Evolutionary conservation across 2,888 invertebrate genomes (phyloP), one percentile per base, ranked within the genome.

Genomic region (Drosophila prostipennis): DNA sequence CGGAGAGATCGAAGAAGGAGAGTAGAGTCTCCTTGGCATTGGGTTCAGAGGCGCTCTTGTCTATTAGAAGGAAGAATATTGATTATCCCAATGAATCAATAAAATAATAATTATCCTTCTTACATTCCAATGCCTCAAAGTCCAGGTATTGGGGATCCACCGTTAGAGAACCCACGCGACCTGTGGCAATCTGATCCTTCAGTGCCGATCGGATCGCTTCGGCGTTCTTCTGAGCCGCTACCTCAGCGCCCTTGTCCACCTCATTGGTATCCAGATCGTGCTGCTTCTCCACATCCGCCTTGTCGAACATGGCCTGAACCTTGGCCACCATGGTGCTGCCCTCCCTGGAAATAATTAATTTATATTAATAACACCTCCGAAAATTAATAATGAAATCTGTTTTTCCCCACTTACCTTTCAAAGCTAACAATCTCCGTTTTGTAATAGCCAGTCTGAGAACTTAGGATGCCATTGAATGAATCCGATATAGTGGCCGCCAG

Each of bases 61-160:
- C 90, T 91, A 64, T 1, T 74, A 67, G 19, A 3, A 0, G 0
- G 7, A 23, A 37, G n/a, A 6, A 13, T 6, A n/a, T 14, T 10
- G 1, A 1, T n/a, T 37, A 19, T 11, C 16, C 14, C 1, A 8
- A 2, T 1, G n/a, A n/a, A n/a, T n/a, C n/a, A n/a, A n/a, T n/a
- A n/a, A n/a, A n/a, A n/a, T n/a, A n/a, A n/a, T n/a, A n/a, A n/a
- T n/a, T n/a, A n/a, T n/a, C n/a, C n/a, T 3, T 93, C 95, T 94
- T 91, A 96, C 97, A 93, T 89, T 94, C 94, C 72, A 94, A 93
- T 2, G 96, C 94, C 84, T 95, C 94, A 80, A 97, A 95, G 56
- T 95, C 94, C 67, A 97, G 92, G 90, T 95, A 97, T 68, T 95
- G 94, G 0, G 97, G 96, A 91, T 98, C 97, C 0, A 98, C 95